A percentile compares a stretch with the other conserved stretches of the same genome.
These are phyloP conservation scores for Paramisgurnus dabryanus DNA, from an alignment of 2,113 vertebrate genomes.

Conservation along the genomic window DNA sequence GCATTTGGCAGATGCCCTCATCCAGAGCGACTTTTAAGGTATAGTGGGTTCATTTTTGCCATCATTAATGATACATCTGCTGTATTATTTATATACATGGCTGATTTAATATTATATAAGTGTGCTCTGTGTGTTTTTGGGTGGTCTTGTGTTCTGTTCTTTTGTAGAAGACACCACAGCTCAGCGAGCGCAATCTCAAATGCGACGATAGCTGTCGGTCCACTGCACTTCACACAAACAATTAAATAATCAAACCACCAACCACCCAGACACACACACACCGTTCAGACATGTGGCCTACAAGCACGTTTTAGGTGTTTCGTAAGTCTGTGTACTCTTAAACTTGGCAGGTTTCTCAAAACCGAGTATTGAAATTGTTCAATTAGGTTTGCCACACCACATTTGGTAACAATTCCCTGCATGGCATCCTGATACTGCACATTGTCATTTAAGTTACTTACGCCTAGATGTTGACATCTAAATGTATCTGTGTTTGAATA, in stretches of 20 bases:
- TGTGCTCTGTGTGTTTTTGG: not conserved
- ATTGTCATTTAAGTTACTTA: not conserved
- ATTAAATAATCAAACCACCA: constrained; percentile 10
- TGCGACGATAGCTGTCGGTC: constrained; percentile 1
- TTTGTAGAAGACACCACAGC: not conserved
- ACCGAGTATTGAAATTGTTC: not conserved
- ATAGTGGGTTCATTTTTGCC: no score
- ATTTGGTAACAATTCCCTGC: constrained; percentile 13
- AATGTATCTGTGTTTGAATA: not conserved
- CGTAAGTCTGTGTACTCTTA: not conserved
- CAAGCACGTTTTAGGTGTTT: not conserved
- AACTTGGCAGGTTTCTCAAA: constrained; percentile 15
- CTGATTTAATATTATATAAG: not conserved
- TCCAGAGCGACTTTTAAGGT: no score
- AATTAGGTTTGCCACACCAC: not conserved
- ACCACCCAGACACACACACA: not conserved
- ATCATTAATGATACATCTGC: not conserved
- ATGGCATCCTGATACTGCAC: not conserved
- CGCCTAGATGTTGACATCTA: constrained; percentile 10
- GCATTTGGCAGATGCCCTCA: no score
- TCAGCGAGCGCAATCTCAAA: constrained; percentile 15
- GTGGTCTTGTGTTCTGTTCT: constrained; percentile 42
- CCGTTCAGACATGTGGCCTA: not conserved
- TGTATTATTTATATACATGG: not conserved
- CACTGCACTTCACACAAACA: constrained; percentile 38